Conservation (phyloP, 2,888 invertebrate genomes). For the Sinotaia quadrata region DNA sequence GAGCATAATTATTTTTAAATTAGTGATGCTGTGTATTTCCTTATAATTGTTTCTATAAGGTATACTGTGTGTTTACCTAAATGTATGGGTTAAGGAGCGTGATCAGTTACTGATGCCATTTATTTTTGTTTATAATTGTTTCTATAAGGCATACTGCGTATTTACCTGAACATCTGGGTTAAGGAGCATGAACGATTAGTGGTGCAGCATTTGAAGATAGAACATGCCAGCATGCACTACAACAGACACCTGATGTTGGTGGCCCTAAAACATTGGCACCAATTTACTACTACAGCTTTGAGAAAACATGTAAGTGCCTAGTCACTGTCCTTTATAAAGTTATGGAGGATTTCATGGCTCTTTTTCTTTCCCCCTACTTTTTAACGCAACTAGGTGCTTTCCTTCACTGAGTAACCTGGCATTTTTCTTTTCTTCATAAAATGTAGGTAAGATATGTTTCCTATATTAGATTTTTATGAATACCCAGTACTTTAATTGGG, state of each 20-base stretch:
- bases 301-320: conserved; percentile 21
- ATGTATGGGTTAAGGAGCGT: not conserved
- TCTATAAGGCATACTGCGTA: conserved; percentile 21
- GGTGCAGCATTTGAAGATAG: conserved; percentile 12
- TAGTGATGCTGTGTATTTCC: not conserved
- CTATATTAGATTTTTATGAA: too few species aligned
- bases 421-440: too few species aligned
- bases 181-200: conserved; percentile 6
- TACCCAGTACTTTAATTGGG: too few species aligned
- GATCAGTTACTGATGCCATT: not conserved
- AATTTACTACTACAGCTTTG: not conserved
- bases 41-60: too few species aligned
- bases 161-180: conserved; percentile 18
- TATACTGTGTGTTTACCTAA: conserved; percentile 18
- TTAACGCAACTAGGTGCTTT: too few species aligned
- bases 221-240: conserved; percentile 18
- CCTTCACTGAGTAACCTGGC: too few species aligned
- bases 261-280: conserved; percentile 11
- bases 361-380: too few species aligned
- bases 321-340: too few species aligned
- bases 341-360: too few species aligned
- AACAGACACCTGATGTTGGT: conserved; percentile 6
- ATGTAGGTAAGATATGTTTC: too few species aligned
- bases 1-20: too few species aligned
- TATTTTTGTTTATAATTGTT: too few species aligned